phyloP scores from a whole-genome alignment of 2,113 vertebrate species.

The Indicator indicator region DNA sequence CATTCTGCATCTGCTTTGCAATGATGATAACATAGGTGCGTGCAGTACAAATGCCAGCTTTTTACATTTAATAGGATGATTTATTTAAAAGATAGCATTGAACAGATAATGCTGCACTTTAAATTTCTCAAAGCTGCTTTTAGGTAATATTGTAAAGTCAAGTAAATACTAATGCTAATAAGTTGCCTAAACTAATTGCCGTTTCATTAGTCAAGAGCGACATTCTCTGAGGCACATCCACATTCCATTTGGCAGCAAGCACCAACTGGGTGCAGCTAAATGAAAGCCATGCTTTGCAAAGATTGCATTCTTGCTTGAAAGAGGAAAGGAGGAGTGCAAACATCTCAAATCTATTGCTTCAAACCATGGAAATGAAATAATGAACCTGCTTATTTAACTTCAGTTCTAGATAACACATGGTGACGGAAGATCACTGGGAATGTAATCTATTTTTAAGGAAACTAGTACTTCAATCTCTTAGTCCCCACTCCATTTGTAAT shows the following conservation, averaged over 20 bases:
- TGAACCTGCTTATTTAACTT: neutral
- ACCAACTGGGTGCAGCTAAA: conserved; percentile 54
- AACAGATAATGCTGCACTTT: conserved; percentile 63
- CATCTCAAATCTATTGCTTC: conserved; percentile 23
- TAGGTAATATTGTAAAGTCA: conserved; percentile 57
- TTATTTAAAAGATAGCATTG: conserved; percentile 72
- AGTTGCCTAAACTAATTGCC: conserved; percentile 56
- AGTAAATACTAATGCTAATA: conserved; percentile 60
- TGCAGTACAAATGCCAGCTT: conserved; percentile 70
- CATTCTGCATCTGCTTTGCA: conserved; percentile 79
- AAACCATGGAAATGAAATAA: neutral
- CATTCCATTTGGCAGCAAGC: conserved; percentile 73
- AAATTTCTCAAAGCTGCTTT: conserved; percentile 46
- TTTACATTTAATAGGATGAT: conserved; percentile 66
- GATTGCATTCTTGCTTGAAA: conserved; percentile 24
- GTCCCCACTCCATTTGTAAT: neutral
- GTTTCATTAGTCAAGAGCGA: conserved; percentile 60
- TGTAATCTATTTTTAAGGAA: neutral
- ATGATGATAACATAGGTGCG: conserved; percentile 80
- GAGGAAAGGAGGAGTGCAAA: neutral
- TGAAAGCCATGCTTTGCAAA: conserved; percentile 60
- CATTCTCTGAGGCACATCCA: conserved; percentile 69
- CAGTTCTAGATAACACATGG: neutral
- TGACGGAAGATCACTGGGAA: neutral
- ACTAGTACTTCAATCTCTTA: neutral